Evolutionary conservation across 2,888 invertebrate genomes (phyloP).

Genomic region (Blastobasis adustella): DNA sequence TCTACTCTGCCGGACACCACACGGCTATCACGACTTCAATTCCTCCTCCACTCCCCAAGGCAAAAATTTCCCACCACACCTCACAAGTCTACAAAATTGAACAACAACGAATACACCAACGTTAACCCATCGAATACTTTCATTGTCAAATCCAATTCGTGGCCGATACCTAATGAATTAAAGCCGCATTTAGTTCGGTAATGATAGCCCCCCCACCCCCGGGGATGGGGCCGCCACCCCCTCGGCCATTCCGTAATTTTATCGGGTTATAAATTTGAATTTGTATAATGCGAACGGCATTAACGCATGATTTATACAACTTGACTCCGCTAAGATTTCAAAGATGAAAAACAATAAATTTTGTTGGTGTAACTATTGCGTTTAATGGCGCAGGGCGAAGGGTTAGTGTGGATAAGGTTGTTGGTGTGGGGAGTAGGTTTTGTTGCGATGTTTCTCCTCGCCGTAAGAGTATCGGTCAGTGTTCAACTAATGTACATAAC

Average conservation of each 20-base stretch:
- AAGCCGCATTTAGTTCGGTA: constrained; percentile 55
- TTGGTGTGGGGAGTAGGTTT: background rate
- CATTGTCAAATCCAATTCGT: constrained; percentile 1
- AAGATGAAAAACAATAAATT: constrained; percentile 76
- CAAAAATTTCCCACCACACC: too few relatives aligned
- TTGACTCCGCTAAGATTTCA: constrained; percentile 74
- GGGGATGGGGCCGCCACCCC: constrained; percentile 37
- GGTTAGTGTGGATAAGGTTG: constrained; percentile 31
- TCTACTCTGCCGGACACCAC: too few relatives aligned
- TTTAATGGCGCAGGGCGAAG: constrained; percentile 46
- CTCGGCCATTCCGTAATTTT: constrained; percentile 70
- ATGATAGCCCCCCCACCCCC: constrained; percentile 32
- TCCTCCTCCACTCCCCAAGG: too few relatives aligned
- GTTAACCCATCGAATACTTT: too few relatives aligned
- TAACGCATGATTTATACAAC: constrained; percentile 74
- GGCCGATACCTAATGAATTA: constrained; percentile 55
- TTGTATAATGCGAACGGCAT: constrained; percentile 71
- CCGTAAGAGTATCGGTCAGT: too few relatives aligned
- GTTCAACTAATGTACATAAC: too few relatives aligned
- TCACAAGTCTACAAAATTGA: too few relatives aligned
- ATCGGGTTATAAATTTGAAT: constrained; percentile 76
- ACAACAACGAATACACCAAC: too few relatives aligned
- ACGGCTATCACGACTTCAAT: too few relatives aligned
- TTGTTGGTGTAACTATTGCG: constrained; percentile 68
- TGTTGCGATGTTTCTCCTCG: background rate